These are phyloP conservation scores for Aphidius gifuensis DNA, from an alignment of 1,140 invertebrate genomes.

Conservation along the genomic window DNA sequence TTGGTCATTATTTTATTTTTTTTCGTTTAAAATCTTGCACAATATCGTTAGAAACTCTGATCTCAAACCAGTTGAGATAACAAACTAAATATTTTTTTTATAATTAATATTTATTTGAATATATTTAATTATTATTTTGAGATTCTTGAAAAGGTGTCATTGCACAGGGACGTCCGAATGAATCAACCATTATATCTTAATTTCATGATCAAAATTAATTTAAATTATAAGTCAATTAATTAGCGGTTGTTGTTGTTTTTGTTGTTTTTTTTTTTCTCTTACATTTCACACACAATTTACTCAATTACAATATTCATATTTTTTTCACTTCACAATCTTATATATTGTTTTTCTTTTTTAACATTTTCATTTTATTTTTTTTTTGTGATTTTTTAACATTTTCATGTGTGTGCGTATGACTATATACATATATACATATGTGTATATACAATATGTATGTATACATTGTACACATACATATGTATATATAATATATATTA, in stretches of 20 bases:
- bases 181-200: constrained; percentile 41
- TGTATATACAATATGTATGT: constrained; percentile 34
- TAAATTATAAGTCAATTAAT: constrained; percentile 40
- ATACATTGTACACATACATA: constrained; percentile 26
- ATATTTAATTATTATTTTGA: constrained; percentile 17
- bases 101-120: constrained; percentile 19
- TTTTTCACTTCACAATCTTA: constrained; percentile 3
- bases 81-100: constrained; percentile 20
- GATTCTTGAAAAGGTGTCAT: constrained; percentile 1
- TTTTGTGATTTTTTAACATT: constrained; percentile 29
- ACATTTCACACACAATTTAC: constrained; percentile 8
- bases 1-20: constrained; percentile 15
- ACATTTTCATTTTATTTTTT: constrained; percentile 21
- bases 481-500: constrained; percentile 27
- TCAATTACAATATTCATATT: not conserved
- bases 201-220: constrained; percentile 24
- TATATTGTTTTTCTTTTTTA: constrained; percentile 11
- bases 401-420: no score
- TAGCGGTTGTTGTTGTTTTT: constrained; percentile 22
- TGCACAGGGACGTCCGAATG: constrained; percentile 50
- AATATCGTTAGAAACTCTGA: constrained; percentile 22
- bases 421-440: constrained; percentile 32
- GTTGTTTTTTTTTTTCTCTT: constrained; percentile 13
- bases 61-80: constrained; percentile 29
- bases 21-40: constrained; percentile 23